These are phyloP conservation scores for Himantopus leucocephalus DNA, from an alignment of 2,113 vertebrate species.

Conservation along the genomic window DNA sequence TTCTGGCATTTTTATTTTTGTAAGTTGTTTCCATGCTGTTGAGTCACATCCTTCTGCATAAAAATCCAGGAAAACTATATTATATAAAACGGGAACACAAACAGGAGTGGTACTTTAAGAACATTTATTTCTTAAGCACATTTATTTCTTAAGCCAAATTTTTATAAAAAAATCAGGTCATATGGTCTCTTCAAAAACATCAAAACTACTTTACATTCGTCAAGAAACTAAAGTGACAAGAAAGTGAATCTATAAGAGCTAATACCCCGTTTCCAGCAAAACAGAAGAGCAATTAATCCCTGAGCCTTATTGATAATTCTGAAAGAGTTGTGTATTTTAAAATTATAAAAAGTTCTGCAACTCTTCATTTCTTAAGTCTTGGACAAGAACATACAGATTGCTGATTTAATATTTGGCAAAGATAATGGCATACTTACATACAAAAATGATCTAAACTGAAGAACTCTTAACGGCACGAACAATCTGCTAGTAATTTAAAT, in stretches of 20 bases:
- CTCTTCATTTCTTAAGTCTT: not conserved
- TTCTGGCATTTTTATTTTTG: slow-evolving; percentile 52
- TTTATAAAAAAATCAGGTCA: not conserved
- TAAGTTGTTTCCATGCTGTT: slow-evolving; percentile 29
- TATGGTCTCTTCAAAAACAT: not conserved
- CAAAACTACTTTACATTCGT: not conserved
- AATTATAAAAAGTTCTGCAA: not conserved
- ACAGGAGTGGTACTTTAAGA: not conserved
- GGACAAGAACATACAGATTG: not conserved
- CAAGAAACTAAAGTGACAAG: not conserved
- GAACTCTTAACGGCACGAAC: not conserved
- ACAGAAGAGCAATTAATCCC: not conserved
- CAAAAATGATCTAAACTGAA: not conserved
- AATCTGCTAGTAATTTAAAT: not conserved
- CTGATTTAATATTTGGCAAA: not conserved
- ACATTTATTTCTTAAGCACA: not conserved
- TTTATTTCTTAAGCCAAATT: not conserved
- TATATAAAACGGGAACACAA: not conserved
- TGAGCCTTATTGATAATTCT: not conserved
- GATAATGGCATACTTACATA: not conserved
- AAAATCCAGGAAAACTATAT: not conserved
- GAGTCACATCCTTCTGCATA: slow-evolving; percentile 32
- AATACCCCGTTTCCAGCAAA: not conserved
- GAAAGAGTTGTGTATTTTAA: not conserved
- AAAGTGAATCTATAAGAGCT: not conserved